phyloP scores from a whole-genome alignment of 2,888 invertebrate species.

The Andrena haemorrhoa region DNA sequence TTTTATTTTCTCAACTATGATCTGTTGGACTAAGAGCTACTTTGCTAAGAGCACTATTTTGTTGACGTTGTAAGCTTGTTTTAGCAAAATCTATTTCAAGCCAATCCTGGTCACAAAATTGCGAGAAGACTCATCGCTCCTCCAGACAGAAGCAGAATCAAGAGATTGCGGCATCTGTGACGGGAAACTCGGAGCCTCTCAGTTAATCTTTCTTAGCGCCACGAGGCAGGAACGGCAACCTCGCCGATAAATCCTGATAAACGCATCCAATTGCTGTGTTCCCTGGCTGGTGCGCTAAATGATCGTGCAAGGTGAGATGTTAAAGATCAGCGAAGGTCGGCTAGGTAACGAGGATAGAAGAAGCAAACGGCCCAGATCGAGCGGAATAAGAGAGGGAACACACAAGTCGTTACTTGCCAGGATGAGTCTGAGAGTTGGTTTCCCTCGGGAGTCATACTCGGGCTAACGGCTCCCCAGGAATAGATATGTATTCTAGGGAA shows the following conservation, averaged over 20 bases:
- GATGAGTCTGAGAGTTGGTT: constrained; percentile 82
- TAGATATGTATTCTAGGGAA: constrained; percentile 76
- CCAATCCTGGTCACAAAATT: too few relatives aligned
- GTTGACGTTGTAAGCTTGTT: too few relatives aligned
- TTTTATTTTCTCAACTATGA: too few relatives aligned
- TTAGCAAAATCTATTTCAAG: too few relatives aligned
- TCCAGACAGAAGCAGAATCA: neutral
- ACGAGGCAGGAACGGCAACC: constrained; percentile 23
- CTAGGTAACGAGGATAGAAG: constrained; percentile 66
- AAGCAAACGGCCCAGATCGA: constrained; percentile 70
- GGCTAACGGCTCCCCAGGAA: constrained; percentile 80
- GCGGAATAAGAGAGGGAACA: constrained; percentile 72
- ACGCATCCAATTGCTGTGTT: constrained; percentile 11
- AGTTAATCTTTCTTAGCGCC: constrained; percentile 35
- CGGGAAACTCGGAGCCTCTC: neutral
- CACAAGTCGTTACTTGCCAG: constrained; percentile 79
- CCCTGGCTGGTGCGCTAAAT: constrained; percentile 64
- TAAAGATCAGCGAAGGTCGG: constrained; percentile 70
- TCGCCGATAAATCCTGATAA: constrained; percentile 46
- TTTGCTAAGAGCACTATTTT: too few relatives aligned
- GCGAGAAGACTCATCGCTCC: too few relatives aligned
- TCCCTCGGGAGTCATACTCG: constrained; percentile 80
- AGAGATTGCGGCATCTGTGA: neutral
- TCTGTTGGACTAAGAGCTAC: too few relatives aligned
- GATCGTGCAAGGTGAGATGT: constrained; percentile 72